Percentiles rank a stretch among this genome's conserved stretches.
Evolutionary conservation across 2,888 invertebrate genomes (phyloP).

Genomic region (Apoderus coryli): DNA sequence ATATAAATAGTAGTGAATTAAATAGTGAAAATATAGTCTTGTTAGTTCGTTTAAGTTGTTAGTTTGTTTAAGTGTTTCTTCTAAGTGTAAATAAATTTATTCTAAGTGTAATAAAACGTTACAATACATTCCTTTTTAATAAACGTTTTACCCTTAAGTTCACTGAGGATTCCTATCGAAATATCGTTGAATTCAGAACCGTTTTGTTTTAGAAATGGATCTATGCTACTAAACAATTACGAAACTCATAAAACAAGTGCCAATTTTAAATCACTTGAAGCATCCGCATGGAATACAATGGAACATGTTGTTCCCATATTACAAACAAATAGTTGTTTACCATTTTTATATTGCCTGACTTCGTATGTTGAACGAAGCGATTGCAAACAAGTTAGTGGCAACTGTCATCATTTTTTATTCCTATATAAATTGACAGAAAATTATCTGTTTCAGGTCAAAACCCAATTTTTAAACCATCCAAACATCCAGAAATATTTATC

Average conservation of each 20-base stretch:
- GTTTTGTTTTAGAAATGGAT: conserved; percentile 29
- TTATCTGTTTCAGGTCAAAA: conserved; percentile 25
- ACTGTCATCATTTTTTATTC: not conserved
- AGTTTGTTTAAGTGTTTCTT: no score
- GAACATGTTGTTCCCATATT: conserved; percentile 36
- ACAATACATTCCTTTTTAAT: no score
- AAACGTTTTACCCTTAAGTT: no score
- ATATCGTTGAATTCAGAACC: not conserved
- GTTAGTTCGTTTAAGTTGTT: no score
- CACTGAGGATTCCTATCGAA: no score
- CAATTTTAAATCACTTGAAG: conserved; percentile 34
- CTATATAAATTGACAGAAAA: not conserved
- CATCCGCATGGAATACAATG: conserved; percentile 32
- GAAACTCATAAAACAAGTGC: conserved; percentile 29
- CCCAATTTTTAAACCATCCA: conserved; percentile 30
- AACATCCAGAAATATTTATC: conserved; percentile 33
- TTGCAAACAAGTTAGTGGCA: conserved; percentile 19
- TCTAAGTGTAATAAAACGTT: no score
- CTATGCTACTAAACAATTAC: conserved; percentile 35
- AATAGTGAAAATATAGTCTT: no score
- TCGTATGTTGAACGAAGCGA: conserved; percentile 21
- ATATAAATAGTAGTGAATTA: no score
- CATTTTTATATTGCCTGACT: conserved; percentile 31
- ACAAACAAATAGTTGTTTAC: conserved; percentile 32
- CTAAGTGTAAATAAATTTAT: no score